A percentile compares a stretch with the other conserved stretches of the same genome.
phyloP scores from a whole-genome alignment of 2,888 invertebrate species.

The Drosophila nr. perissopoda region DNA sequence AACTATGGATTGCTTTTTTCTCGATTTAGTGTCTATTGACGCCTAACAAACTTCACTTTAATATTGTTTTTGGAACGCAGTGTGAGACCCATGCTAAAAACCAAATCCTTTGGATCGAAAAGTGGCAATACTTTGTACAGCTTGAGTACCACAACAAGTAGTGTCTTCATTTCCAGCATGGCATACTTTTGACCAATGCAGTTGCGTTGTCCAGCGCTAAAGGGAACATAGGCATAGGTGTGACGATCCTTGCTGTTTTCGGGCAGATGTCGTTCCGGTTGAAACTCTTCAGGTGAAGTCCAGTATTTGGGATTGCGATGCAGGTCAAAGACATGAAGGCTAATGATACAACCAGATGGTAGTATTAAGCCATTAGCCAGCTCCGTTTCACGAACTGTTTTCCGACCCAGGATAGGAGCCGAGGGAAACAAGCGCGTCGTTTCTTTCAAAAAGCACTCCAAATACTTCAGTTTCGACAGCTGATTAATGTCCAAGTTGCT shows the following conservation, averaged over 20 bases:
- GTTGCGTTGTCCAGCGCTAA: constrained; percentile 83
- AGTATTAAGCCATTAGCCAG: constrained; percentile 71
- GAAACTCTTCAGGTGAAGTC: constrained; percentile 73
- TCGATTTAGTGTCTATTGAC: too few species aligned
- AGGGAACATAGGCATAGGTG: constrained; percentile 81
- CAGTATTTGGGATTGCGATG: constrained; percentile 77
- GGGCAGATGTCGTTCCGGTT: constrained; percentile 83
- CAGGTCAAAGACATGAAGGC: constrained; percentile 73
- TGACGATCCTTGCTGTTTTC: constrained; percentile 84
- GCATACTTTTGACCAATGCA: constrained; percentile 82
- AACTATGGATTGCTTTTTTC: background rate
- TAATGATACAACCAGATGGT: constrained; percentile 69
- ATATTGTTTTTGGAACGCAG: constrained; percentile 55
- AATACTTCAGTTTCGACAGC: constrained; percentile 52
- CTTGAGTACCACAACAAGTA: constrained; percentile 68
- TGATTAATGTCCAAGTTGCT: constrained; percentile 54
- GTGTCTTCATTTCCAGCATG: constrained; percentile 75
- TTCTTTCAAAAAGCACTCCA: constrained; percentile 70
- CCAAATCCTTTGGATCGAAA: constrained; percentile 44
- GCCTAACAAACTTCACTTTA: background rate
- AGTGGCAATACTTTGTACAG: constrained; percentile 62
- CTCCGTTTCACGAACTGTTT: constrained; percentile 82
- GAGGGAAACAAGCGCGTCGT: constrained; percentile 87
- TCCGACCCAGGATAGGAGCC: constrained; percentile 87
- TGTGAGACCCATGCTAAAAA: constrained; percentile 48